Evolutionary conservation across 2,888 invertebrate genomes (phyloP).

Genomic region (Phasia obesa): DNA sequence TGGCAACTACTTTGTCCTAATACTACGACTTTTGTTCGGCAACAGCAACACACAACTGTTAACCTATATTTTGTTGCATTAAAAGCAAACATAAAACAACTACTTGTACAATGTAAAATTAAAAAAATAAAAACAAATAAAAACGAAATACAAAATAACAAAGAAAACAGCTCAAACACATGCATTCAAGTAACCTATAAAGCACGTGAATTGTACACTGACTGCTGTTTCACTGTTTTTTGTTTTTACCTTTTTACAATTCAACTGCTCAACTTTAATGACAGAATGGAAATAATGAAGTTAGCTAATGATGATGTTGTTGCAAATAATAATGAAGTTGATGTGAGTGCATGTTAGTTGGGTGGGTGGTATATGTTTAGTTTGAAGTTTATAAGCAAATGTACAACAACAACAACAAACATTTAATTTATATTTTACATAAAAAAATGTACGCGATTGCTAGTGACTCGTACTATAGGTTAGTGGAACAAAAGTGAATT

Average conservation of each 20-base stretch:
- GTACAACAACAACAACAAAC: conserved; percentile 25
- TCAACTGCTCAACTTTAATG: conserved; percentile 60
- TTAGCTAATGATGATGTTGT: conserved; percentile 14
- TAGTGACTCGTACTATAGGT: conserved; percentile 52
- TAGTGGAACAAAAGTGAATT: conserved; percentile 71
- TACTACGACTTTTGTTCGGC: conserved; percentile 19
- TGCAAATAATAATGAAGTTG: conserved; percentile 42
- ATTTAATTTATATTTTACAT: conserved; percentile 30
- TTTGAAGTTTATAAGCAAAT: conserved; percentile 66
- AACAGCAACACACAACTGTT: conserved; percentile 43
- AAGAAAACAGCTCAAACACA: conserved; percentile 53
- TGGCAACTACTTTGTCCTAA: conserved; percentile 48
- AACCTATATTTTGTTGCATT: conserved; percentile 57
- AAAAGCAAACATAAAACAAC: conserved; percentile 32
- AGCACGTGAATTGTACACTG: conserved; percentile 61
- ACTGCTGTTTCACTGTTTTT: conserved; percentile 27
- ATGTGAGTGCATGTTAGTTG: conserved; percentile 19
- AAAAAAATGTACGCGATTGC: conserved; percentile 17
- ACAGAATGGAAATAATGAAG: conserved; percentile 59
- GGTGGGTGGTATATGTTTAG: conserved; percentile 33
- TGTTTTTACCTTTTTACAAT: conserved; percentile 26
- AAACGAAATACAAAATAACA: conserved; percentile 54
- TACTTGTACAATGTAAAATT: background rate
- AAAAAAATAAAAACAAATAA: conserved; percentile 7
- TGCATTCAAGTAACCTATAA: conserved; percentile 62